Conservation (phyloP, 1,140 invertebrate genomes). For the Dicyema japonicum region DNA sequence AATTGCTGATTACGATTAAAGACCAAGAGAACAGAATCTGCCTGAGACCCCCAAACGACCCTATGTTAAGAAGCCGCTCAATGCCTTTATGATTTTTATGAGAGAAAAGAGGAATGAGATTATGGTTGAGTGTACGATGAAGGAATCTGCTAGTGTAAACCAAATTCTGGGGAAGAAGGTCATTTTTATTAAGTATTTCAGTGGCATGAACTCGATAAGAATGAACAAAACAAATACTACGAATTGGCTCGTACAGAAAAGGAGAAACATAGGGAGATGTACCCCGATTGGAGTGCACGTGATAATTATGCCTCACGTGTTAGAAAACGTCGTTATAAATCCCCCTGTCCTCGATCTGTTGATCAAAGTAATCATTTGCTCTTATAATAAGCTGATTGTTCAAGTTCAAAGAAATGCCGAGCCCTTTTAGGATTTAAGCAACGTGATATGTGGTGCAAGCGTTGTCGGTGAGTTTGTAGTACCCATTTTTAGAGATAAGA, state of each 20-base stretch:
- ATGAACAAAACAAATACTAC: constrained; percentile 98
- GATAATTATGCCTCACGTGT: constrained; percentile 93
- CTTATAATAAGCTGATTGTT: background rate
- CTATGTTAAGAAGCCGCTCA: constrained; percentile 94
- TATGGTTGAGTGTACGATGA: constrained; percentile 76
- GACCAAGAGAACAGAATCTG: too few species aligned
- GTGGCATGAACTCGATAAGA: constrained; percentile 91
- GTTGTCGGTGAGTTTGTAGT: constrained; percentile 46
- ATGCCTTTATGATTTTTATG: constrained; percentile 99
- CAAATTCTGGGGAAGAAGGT: constrained; percentile 87
- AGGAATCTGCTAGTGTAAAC: constrained; percentile 92
- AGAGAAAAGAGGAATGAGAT: constrained; percentile 93
- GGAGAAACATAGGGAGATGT: constrained; percentile 83
- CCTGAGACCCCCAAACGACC: constrained; percentile 29
- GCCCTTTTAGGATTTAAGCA: constrained; percentile 86
- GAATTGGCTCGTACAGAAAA: constrained; percentile 90
- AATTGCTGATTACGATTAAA: too few species aligned
- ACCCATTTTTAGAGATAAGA: too few species aligned
- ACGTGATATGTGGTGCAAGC: constrained; percentile 94
- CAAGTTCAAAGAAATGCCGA: constrained; percentile 68
- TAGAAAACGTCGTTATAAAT: constrained; percentile 25
- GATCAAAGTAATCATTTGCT: background rate
- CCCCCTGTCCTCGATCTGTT: background rate
- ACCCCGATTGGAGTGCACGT: constrained; percentile 89
- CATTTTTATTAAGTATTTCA: constrained; percentile 24